Conservation (phyloP, 53 echinoderm and acorn worm genomes). For the Zoroaster sp. region DNA sequence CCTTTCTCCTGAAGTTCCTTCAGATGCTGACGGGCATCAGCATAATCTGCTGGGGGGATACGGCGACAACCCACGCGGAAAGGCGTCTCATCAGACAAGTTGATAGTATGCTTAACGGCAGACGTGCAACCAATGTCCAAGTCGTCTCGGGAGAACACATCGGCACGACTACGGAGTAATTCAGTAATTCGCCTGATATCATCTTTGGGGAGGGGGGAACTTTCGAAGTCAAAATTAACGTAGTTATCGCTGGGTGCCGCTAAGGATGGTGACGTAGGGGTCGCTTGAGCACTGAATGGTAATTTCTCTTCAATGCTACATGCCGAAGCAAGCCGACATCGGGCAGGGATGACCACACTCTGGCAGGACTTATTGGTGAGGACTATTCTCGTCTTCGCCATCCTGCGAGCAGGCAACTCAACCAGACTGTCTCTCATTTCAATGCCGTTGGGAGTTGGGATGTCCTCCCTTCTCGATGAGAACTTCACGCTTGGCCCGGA, state of each 20-base stretch:
- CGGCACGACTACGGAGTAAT: neutral
- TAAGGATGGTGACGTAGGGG: neutral
- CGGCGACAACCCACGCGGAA: constrained; percentile 48
- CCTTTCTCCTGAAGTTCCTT: too few relatives aligned
- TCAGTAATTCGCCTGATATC: neutral
- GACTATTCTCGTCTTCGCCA: neutral
- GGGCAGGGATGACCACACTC: constrained; percentile 5
- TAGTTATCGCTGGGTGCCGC: too few relatives aligned
- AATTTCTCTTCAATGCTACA: neutral
- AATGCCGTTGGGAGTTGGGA: neutral
- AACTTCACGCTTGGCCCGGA: neutral
- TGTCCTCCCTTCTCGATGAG: neutral
- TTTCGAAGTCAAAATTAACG: neutral
- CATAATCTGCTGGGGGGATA: too few relatives aligned
- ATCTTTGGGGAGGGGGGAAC: constrained; percentile 40
- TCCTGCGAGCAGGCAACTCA: neutral
- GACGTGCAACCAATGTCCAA: constrained; percentile 55
- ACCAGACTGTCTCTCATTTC: neutral
- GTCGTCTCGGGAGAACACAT: constrained; percentile 45
- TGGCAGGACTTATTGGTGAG: constrained; percentile 3
- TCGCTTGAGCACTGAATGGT: neutral
- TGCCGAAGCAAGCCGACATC: constrained; percentile 2
- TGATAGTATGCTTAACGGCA: constrained; percentile 42
- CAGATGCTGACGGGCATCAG: too few relatives aligned
- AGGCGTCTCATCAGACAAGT: constrained; percentile 46